A percentile compares a stretch with the other conserved stretches of the same genome.
Conservation (phyloP, 64 coral and sea anemone species). For the Porites lutea region DNA sequence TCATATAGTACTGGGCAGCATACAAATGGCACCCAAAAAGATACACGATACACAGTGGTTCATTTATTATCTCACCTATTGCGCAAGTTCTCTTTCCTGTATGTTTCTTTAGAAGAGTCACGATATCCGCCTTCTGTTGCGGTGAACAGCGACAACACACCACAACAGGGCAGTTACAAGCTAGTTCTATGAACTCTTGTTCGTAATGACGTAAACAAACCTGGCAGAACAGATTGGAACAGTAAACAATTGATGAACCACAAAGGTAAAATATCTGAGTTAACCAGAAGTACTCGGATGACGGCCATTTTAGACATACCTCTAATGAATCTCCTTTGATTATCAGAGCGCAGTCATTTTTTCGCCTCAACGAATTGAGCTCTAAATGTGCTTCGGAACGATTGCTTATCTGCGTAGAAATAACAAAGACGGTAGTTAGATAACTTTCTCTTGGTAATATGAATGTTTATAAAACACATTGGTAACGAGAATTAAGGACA, state of each 20-base stretch:
- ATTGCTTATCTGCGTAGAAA: slow-evolving; percentile 66
- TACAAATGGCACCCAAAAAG: no score
- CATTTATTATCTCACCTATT: slow-evolving; percentile 79
- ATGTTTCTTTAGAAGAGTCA: slow-evolving; percentile 84
- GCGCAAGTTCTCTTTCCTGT: slow-evolving; percentile 95
- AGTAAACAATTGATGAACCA: not conserved
- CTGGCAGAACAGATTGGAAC: slow-evolving; percentile 30
- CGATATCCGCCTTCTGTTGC: slow-evolving; percentile 99
- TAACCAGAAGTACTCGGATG: no score
- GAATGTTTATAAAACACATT: no score
- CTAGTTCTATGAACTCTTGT: slow-evolving; percentile 97
- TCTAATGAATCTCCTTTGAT: slow-evolving; percentile 96
- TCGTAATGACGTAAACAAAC: slow-evolving; percentile 92
- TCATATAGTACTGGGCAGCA: no score
- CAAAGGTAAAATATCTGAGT: no score
- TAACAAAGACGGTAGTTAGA: not conserved
- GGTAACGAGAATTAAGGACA: no score
- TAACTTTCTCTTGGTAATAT: not conserved
- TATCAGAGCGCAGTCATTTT: slow-evolving; percentile 93
- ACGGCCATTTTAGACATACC: slow-evolving; percentile 12
- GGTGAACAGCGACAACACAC: slow-evolving; percentile 99
- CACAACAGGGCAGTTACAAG: slow-evolving; percentile 94
- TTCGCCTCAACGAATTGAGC: slow-evolving; percentile 93
- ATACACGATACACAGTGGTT: no score
- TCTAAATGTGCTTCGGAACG: slow-evolving; percentile 95